Conservation (phyloP, 2,113 vertebrate genomes). For the Sylvilagus bachmani region DNA sequence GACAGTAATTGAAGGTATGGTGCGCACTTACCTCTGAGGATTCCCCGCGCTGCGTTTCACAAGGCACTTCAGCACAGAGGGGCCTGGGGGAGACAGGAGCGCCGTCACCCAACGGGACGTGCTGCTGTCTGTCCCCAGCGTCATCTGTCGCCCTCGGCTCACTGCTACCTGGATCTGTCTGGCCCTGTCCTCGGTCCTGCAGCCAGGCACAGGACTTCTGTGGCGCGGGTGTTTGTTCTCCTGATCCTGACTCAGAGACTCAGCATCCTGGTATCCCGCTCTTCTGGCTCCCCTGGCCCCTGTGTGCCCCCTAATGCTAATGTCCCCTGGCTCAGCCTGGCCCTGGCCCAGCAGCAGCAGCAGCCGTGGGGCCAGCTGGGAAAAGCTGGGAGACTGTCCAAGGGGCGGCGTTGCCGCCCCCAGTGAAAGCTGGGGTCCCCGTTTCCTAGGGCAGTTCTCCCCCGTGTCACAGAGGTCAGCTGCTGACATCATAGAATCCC, state of each 20-base stretch:
- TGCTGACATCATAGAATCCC: conserved; percentile 67
- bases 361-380: background rate
- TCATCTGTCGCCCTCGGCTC: background rate
- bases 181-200: background rate
- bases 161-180: conserved; percentile 2
- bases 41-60: background rate
- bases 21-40: conserved; percentile 50
- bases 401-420: conserved; percentile 54
- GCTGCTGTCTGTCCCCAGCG: fast-evolving
- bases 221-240: background rate
- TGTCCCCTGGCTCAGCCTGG: conserved; percentile 43
- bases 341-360: background rate
- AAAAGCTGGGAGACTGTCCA: conserved; percentile 60
- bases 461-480: conserved; percentile 69
- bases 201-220: conserved; percentile 16
- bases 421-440: conserved; percentile 53
- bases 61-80: background rate
- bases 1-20: background rate
- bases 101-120: background rate
- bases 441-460: background rate
- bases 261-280: conserved; percentile 38
- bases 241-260: conserved; percentile 14
- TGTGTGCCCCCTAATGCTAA: background rate
- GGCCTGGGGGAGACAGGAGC: conserved; percentile 38
- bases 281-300: background rate